A percentile compares a stretch with the other conserved stretches of the same genome.
Evolutionary conservation across 2,113 vertebrate genomes (phyloP).

Genomic region (Gasterosteus aculeatus): DNA sequence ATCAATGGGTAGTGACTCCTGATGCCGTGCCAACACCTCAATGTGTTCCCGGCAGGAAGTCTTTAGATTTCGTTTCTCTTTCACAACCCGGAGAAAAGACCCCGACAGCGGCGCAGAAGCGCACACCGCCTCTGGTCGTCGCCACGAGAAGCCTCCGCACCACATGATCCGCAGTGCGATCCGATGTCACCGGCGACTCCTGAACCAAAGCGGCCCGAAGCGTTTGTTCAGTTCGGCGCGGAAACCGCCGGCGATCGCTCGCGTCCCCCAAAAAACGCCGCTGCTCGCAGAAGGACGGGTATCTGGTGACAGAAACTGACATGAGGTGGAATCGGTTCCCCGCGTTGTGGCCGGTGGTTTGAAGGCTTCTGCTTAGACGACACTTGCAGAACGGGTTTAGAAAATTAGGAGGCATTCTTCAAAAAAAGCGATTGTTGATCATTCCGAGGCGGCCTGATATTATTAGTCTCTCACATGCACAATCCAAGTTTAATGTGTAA

Average conservation of each 20-base stretch:
- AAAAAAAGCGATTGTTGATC: conserved; percentile 3
- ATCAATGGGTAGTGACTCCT: conserved; percentile 80
- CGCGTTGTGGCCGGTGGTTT: not conserved
- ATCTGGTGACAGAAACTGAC: conserved; percentile 79
- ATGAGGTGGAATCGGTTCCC: conserved; percentile 27
- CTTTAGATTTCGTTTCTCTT: conserved; percentile 78
- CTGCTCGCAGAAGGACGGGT: conserved; percentile 63
- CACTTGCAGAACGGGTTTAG: not conserved
- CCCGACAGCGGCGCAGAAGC: conserved; percentile 84
- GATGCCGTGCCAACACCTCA: conserved; percentile 81
- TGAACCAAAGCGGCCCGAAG: conserved; percentile 76
- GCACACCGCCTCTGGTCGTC: conserved; percentile 46
- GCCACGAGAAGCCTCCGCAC: conserved; percentile 71
- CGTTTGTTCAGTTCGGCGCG: too few relatives aligned
- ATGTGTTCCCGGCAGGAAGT: conserved; percentile 81
- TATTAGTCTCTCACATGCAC: not conserved
- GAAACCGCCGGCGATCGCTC: too few relatives aligned
- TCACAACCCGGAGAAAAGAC: conserved; percentile 79
- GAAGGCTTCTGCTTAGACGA: conserved; percentile 39
- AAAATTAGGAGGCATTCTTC: conserved; percentile 7
- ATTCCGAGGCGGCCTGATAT: not conserved
- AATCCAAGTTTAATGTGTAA: too few relatives aligned
- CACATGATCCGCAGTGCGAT: conserved; percentile 78
- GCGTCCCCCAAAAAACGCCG: conserved; percentile 34
- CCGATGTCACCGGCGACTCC: conserved; percentile 83